These are phyloP conservation scores for Nomada fucata DNA, from an alignment of 2,888 invertebrate species.

Conservation along the genomic window DNA sequence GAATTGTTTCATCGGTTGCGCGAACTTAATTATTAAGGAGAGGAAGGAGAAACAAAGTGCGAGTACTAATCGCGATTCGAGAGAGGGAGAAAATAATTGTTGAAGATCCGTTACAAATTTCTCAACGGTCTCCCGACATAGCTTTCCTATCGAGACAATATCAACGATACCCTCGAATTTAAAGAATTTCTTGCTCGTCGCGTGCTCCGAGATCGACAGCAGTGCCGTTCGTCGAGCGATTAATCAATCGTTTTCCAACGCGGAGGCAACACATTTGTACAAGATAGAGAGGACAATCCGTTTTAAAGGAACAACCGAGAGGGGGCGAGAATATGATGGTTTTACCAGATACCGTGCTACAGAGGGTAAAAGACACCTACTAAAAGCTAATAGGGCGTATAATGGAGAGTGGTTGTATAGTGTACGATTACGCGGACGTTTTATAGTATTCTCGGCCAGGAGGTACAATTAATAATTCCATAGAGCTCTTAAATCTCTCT, in stretches of 20 bases:
- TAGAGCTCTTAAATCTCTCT: constrained; percentile 67
- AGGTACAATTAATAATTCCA: constrained; percentile 49
- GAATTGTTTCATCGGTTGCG: too few relatives aligned
- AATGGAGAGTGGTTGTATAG: constrained; percentile 32
- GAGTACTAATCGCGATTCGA: too few relatives aligned
- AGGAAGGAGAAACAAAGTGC: too few relatives aligned
- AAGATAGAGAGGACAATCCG: neutral
- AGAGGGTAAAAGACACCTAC: constrained; percentile 31
- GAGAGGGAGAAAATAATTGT: too few relatives aligned
- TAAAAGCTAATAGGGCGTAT: constrained; percentile 38
- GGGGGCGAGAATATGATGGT: constrained; percentile 19
- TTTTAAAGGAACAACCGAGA: neutral
- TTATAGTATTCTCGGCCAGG: constrained; percentile 22
- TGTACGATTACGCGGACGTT: constrained; percentile 42
- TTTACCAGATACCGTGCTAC: constrained; percentile 8
- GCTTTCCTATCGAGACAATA: too few relatives aligned
- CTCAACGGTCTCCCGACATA: too few relatives aligned
- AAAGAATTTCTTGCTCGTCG: neutral
- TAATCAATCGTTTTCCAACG: neutral
- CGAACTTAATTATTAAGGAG: too few relatives aligned
- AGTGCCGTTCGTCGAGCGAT: neutral
- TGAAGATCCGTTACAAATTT: too few relatives aligned
- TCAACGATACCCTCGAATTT: neutral
- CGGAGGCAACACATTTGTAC: neutral
- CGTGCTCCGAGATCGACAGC: neutral